Evolutionary conservation across 1,140 invertebrate genomes (phyloP), one percentile per base, ranked within the genome.

Genomic region (Pararge aegeria): DNA sequence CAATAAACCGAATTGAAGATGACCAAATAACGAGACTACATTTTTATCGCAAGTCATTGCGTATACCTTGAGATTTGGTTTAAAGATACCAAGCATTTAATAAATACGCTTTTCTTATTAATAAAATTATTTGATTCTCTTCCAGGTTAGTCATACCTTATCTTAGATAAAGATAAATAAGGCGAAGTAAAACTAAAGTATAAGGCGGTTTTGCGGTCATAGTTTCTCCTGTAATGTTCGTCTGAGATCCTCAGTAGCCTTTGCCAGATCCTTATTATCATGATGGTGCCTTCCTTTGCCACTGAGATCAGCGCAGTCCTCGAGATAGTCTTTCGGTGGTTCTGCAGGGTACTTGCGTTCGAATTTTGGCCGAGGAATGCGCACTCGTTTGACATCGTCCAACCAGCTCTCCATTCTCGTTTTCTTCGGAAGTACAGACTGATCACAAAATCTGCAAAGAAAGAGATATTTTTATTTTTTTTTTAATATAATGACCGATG

Each of bases 291-390:
- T 78, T 61, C 73, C 76, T 61, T 89, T 88, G 62, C 84, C 70
- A 67, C 77, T 81, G 30, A 87, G 52, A 29, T 87, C 91, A 40
- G 71, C 76, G 57, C 83, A 87, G 34, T 92, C 90, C 29, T 92
- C 91, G 57, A 91, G 80, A 79, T 94, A 93, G 78, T 94, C 93
- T 78, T 94, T 93, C 27, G 94, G 92, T 42, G 94, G 93, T 76
- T 94, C 93, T 0, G 88, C 89, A 0, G 93, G 92, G 75, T 92
- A 92, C 68, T 93, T 91, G 64, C 91, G 93, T 60, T 93, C 94
- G 75, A 96, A 96, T 91, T 96, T 96, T 24, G 95, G 95, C 59
- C 95, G 92, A 49, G 95, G 95, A 66, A 96, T 96, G 64, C 94
- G 91, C 55, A 96, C 94, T 71, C 94, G 92, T 87, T 96, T 95